Percentiles rank a stretch among this genome's conserved stretches.
Conservation (phyloP, 2,113 vertebrate genomes). For the Gambusia affinis region DNA sequence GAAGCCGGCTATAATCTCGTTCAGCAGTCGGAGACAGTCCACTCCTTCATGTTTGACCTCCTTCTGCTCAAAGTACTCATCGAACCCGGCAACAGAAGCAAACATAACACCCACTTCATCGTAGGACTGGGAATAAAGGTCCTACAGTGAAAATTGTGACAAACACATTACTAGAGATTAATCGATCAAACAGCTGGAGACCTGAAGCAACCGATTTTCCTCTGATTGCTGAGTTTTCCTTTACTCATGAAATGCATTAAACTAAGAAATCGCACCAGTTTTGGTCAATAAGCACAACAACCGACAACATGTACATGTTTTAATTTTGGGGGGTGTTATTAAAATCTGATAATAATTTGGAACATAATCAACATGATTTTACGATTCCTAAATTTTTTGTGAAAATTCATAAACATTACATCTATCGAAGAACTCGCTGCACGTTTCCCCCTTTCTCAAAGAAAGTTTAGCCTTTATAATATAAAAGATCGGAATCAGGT, state of each 20-base stretch:
- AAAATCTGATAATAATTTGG: too few relatives aligned
- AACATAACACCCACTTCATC: slow-evolving; percentile 97
- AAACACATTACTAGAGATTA: neutral
- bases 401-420: neutral
- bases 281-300: neutral
- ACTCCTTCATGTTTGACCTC: slow-evolving; percentile 95
- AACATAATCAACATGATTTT: neutral
- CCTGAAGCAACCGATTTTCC: neutral
- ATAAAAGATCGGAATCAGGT: too few relatives aligned
- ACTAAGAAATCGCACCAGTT: neutral
- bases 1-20: slow-evolving; percentile 96
- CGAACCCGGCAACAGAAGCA: slow-evolving; percentile 93
- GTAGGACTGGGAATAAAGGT: slow-evolving; percentile 94
- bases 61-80: slow-evolving; percentile 94
- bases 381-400: neutral
- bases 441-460: too few relatives aligned
- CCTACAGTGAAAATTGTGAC: slow-evolving; percentile 67
- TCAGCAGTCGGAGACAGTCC: slow-evolving; percentile 91
- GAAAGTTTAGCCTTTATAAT: too few relatives aligned
- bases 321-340: too few relatives aligned
- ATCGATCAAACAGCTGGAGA: too few relatives aligned
- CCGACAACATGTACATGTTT: too few relatives aligned
- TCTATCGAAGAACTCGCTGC: too few relatives aligned
- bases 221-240: neutral
- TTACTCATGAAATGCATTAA: too few relatives aligned